phyloP scores from a whole-genome alignment of 2,113 vertebrate genomes.

The Otis tarda region DNA sequence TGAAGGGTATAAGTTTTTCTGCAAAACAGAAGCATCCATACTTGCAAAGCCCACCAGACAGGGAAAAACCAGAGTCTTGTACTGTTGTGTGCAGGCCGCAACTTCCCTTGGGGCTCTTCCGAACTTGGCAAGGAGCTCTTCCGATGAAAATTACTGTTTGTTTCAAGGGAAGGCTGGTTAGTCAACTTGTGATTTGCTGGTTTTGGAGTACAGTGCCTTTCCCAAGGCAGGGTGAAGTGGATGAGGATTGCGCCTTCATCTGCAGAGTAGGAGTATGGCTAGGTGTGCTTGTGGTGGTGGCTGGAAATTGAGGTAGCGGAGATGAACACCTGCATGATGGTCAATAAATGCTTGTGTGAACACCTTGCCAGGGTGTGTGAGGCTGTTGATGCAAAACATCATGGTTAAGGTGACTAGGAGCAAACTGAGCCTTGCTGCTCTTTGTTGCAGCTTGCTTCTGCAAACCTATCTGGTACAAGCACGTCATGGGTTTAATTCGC shows the following conservation, averaged over 20 bases:
- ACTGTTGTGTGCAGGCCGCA: not conserved
- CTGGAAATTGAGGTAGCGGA: not conserved
- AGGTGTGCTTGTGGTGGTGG: not conserved
- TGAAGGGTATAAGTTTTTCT: rapidly evolving
- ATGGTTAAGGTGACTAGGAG: not conserved
- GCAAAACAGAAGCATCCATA: not conserved
- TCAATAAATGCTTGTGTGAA: not conserved
- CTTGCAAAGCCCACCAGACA: not conserved
- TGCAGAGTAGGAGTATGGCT: not conserved
- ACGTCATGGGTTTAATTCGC: rapidly evolving
- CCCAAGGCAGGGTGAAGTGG: not conserved
- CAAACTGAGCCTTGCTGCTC: not conserved
- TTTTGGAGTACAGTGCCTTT: not conserved
- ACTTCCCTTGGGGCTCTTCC: not conserved
- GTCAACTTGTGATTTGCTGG: not conserved
- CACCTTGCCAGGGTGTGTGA: not conserved
- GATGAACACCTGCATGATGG: rapidly evolving
- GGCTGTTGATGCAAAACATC: not conserved
- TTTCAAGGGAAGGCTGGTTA: not conserved
- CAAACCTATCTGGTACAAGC: not conserved
- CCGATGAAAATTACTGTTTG: not conserved
- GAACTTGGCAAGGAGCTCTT: not conserved
- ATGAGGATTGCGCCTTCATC: not conserved
- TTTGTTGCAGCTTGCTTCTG: not conserved
- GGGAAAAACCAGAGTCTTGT: not conserved